A percentile compares a stretch with the other conserved stretches of the same genome.
phyloP scores from a whole-genome alignment of 2,113 vertebrate species.

The Sinocyclocheilus rhinocerous region DNA sequence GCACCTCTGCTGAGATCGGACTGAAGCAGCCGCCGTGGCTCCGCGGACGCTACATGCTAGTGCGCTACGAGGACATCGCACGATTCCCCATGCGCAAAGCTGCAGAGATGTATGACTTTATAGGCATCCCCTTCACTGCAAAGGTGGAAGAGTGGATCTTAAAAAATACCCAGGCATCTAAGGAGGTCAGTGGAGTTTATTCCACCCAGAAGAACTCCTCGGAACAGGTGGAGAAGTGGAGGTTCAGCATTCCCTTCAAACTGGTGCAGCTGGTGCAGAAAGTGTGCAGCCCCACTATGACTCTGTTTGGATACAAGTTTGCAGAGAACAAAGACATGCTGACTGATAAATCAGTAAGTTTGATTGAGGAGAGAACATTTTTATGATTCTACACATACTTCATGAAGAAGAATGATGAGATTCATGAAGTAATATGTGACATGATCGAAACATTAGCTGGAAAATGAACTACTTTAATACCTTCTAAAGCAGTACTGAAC shows the following conservation, averaged over 20 bases:
- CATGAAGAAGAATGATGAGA: not conserved
- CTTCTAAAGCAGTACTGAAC: not conserved
- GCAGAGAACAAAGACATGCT: slow-evolving; percentile 79
- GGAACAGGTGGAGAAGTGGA: slow-evolving; percentile 95
- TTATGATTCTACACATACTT: slow-evolving; percentile 9
- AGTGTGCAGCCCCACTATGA: slow-evolving; percentile 85
- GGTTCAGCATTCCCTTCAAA: slow-evolving; percentile 91
- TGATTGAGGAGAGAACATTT: slow-evolving; percentile 83
- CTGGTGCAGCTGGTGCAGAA: slow-evolving; percentile 90
- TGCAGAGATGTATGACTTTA: slow-evolving; percentile 88
- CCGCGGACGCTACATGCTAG: slow-evolving; percentile 89
- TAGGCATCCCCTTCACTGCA: slow-evolving; percentile 84
- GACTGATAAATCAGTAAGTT: slow-evolving; percentile 86
- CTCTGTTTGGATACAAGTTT: slow-evolving; percentile 89
- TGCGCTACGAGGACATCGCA: slow-evolving; percentile 95
- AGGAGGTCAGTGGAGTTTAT: slow-evolving; percentile 81
- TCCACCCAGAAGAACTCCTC: slow-evolving; percentile 97
- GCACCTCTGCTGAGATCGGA: slow-evolving; percentile 86
- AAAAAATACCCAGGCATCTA: slow-evolving; percentile 86
- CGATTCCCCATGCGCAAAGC: slow-evolving; percentile 88
- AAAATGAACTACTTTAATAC: not conserved
- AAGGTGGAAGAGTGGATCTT: slow-evolving; percentile 91
- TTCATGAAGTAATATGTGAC: not conserved
- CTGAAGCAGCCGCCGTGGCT: slow-evolving; percentile 87
- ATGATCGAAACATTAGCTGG: not conserved